Conservation (phyloP, 2,888 invertebrate species). For the Cabera pusaria region DNA sequence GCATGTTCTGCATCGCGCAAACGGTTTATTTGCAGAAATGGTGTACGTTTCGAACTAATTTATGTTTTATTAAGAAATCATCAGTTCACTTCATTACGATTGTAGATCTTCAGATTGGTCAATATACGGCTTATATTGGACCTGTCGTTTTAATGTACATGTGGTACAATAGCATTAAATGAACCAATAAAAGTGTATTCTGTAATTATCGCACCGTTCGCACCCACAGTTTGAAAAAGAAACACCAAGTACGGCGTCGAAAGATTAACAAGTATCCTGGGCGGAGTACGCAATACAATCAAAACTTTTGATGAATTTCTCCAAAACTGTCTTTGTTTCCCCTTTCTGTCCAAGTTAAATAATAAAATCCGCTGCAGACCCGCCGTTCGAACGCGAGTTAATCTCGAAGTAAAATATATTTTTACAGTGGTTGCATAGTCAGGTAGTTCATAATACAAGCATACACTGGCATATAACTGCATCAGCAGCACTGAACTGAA, state of each 20-base stretch:
- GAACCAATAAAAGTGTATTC: too few species aligned
- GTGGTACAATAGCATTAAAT: too few species aligned
- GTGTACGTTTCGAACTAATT: too few species aligned
- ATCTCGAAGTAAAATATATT: conserved; percentile 40
- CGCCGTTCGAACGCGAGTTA: conserved; percentile 50
- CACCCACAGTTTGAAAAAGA: conserved; percentile 42
- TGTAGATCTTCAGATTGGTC: too few species aligned
- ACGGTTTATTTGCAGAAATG: too few species aligned
- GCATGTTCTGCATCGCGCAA: too few species aligned
- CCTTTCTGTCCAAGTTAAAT: conserved; percentile 70
- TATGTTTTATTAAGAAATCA: too few species aligned
- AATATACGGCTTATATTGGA: too few species aligned
- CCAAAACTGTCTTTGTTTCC: conserved; percentile 75
- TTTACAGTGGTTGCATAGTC: conserved; percentile 22
- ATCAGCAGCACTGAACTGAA: conserved; percentile 24
- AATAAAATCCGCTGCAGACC: conserved; percentile 64
- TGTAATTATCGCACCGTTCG: too few species aligned
- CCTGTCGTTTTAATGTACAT: too few species aligned
- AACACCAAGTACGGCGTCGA: conserved; percentile 46
- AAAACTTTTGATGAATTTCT: conserved; percentile 80
- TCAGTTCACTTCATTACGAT: too few species aligned
- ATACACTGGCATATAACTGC: conserved; percentile 3
- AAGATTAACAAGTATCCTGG: conserved; percentile 67
- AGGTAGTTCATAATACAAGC: conserved; percentile 12
- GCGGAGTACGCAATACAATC: conserved; percentile 73